A percentile compares a stretch with the other conserved stretches of the same genome.
phyloP scores from a whole-genome alignment of 2,797 vertebrate genomes.

The Aselliscus stoliczkanus region DNA sequence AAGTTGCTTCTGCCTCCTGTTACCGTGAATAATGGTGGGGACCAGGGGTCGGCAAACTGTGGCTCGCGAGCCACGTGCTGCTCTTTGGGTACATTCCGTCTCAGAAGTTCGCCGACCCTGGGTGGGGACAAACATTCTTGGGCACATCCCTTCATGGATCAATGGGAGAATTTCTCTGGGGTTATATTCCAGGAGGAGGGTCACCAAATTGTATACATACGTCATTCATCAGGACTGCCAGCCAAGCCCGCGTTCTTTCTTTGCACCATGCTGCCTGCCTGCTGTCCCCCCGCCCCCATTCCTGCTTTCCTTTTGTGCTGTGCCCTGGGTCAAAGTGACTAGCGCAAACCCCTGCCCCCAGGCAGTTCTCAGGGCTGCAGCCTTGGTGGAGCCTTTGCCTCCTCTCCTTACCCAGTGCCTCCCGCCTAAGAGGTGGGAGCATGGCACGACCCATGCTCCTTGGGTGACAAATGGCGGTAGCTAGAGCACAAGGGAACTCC shows the following conservation, averaged over 20 bases:
- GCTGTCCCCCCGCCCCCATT: too few species aligned
- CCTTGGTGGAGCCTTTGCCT: neutral
- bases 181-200: neutral
- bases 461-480: neutral
- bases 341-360: neutral
- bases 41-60: too few species aligned
- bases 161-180: neutral
- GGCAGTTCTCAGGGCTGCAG: neutral
- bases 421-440: neutral
- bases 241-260: neutral
- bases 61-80: too few species aligned
- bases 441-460: neutral
- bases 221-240: neutral
- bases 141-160: neutral
- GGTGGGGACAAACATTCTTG: neutral
- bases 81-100: too few species aligned
- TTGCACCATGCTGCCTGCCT: neutral
- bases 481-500: neutral
- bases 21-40: neutral
- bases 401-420: neutral
- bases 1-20: neutral
- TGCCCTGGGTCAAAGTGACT: neutral
- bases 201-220: rapidly evolving
- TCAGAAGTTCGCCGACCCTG: too few species aligned
- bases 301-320: neutral